Evolutionary conservation across 2,888 invertebrate species (phyloP), one percentile per base, ranked within the genome.

Genomic region (Caenorhabditis virilis): DNA sequence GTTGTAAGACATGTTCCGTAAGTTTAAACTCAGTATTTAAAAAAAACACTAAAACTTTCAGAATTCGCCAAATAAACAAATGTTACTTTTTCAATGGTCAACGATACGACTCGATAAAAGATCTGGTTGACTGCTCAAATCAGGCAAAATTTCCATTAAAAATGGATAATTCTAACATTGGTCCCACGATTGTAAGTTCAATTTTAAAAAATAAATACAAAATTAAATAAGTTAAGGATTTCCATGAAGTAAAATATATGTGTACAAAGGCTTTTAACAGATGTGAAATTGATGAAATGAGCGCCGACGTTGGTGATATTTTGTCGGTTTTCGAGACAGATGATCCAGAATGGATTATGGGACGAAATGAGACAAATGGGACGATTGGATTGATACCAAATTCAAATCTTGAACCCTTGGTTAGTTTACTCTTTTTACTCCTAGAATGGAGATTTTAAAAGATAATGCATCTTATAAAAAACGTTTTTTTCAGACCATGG

Each of bases 331-430:
- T 56, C 15, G 67, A 64, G 7, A 64, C 60, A 2, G 49, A 54
- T 22, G 64, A 67, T 22, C 27, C 27, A n/a, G 57, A 50, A 6
- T 72, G 68, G 66, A 51, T 66, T 35, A 27, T 57, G 39, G 69
- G 66, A 39, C 45, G 54, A 35, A 72, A 72, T 36, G 66, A 72
- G 18, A 41, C 63, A 11, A 69, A 63, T 25, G 60, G 64, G 13
- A 27, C 43, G 1, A 43, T 53, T 47, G 72, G 72, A 30, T 50
- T 55, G 25, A 47, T 72, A 11, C 58, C 35, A 20, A 47, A 23
- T 20, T 26, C 38, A 33, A 46, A 60, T 48, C 7, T 60, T 30
- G 56, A 60, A 23, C 56, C 56, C 5, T 33, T 65, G 33, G n/a
- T n/a, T n/a, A n/a, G n/a, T n/a, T n/a, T n/a, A n/a, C n/a, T n/a